These are phyloP conservation scores for Pseudopipra pipra DNA, from an alignment of 2,113 vertebrate genomes.

Conservation along the genomic window DNA sequence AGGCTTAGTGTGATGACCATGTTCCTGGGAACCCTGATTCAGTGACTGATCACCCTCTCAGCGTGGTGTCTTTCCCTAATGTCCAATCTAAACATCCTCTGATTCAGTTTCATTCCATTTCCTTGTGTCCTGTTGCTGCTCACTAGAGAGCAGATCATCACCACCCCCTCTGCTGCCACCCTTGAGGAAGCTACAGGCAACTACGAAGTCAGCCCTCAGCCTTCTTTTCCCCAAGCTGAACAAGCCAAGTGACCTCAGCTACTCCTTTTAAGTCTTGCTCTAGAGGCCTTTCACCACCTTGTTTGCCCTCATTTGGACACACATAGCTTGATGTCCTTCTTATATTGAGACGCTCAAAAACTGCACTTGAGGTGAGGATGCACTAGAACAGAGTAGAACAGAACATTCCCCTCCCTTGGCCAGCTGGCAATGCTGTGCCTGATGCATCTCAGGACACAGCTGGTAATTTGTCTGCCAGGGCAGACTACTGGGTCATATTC, in stretches of 20 bases:
- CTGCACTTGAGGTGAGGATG: accelerated
- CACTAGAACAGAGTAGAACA: background rate
- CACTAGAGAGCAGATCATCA: background rate
- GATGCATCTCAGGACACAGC: accelerated
- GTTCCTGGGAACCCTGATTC: background rate
- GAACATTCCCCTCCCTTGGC: background rate
- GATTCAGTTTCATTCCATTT: background rate
- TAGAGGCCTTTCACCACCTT: background rate
- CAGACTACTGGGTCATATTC: background rate
- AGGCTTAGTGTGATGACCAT: background rate
- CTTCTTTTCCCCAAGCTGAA: background rate
- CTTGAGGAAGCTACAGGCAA: background rate
- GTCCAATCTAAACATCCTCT: background rate
- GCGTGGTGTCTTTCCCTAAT: background rate
- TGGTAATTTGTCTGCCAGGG: background rate
- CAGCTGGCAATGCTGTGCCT: accelerated
- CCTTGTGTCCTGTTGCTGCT: accelerated
- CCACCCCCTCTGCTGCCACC: accelerated
- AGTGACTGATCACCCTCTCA: background rate
- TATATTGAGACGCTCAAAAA: background rate
- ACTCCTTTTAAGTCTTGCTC: background rate
- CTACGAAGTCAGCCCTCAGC: background rate
- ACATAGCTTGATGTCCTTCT: background rate
- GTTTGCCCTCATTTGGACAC: background rate
- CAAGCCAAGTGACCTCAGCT: background rate